Base-by-base conservation (phyloP, 1,140 invertebrate genomes). In the Orchesella cincta region DNA sequence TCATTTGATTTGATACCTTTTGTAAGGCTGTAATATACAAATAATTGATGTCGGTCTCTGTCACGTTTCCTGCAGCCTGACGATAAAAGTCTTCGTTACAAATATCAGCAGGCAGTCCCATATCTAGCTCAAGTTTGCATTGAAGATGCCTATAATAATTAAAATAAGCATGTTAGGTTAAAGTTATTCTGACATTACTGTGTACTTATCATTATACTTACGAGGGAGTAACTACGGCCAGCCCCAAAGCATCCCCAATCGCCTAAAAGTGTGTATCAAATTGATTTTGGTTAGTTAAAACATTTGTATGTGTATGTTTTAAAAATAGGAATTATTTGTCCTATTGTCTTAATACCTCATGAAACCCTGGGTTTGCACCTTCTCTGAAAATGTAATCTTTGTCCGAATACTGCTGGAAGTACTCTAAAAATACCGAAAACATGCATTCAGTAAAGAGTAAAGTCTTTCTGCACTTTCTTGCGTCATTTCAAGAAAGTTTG, bases 111-210 rank as follows among this genome's bases (percentile, higher is more conserved):
- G 77, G 76, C 70, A 29, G 75, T 23, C 20, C 62, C 36, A 81
- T 34, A 16, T 78, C 76, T 26, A 79, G 46, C 2, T 67, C 75
- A 16, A 82, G 67, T 1, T 35, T 74, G 75, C 81, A 82, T 82
- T 94, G 90, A 18, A 97, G 88, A 86, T 97, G 94, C 77, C 90
- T 90, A n/a, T n/a, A n/a, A n/a, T n/a, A n/a, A n/a, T n/a, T n/a
- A n/a, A n/a, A n/a, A n/a, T n/a, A n/a, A n/a, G n/a, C n/a, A n/a
- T n/a, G n/a, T n/a, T n/a, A n/a, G n/a, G n/a, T n/a, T n/a, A n/a
- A n/a, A n/a, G n/a, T n/a, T n/a, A n/a, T n/a, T n/a, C n/a, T n/a
- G n/a, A n/a, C n/a, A n/a, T n/a, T n/a, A n/a, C n/a, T n/a, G n/a
- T n/a, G n/a, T n/a, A n/a, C n/a, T n/a, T n/a, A n/a, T n/a, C n/a